phyloP scores from a whole-genome alignment of 2,113 vertebrate genomes.

The Heterotis niloticus region DNA sequence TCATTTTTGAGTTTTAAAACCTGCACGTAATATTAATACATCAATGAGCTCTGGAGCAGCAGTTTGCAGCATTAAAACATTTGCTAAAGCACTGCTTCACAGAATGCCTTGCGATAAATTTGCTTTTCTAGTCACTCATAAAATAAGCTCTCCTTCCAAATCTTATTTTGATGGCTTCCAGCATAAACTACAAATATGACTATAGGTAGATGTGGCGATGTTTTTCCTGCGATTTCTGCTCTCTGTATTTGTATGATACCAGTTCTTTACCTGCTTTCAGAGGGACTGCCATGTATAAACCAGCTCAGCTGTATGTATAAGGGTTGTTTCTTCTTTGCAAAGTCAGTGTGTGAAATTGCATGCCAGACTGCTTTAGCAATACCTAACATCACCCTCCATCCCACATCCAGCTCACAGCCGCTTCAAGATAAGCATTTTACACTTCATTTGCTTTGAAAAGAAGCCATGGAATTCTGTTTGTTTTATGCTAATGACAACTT shows the following conservation, averaged over 20 bases:
- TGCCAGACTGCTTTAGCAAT: constrained; percentile 66
- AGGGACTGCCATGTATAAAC: constrained; percentile 71
- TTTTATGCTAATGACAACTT: neutral
- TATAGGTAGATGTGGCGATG: neutral
- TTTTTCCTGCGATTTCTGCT: neutral
- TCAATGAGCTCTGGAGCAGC: neutral
- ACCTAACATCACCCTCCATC: constrained; percentile 64
- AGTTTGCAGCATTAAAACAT: neutral
- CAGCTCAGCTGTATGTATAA: constrained; percentile 75
- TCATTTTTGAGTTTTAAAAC: neutral
- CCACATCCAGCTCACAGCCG: constrained; percentile 51
- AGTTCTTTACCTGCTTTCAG: constrained; percentile 69
- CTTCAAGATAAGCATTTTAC: constrained; percentile 64
- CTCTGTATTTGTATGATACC: constrained; percentile 51
- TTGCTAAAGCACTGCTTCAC: too few relatives aligned
- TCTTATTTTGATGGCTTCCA: neutral
- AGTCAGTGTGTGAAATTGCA: constrained; percentile 57
- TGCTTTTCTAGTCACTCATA: neutral
- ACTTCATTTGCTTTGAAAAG: constrained; percentile 49
- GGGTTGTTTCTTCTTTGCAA: constrained; percentile 60
- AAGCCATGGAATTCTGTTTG: constrained; percentile 11
- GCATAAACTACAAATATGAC: neutral
- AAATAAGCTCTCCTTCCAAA: neutral
- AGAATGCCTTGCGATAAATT: too few relatives aligned
- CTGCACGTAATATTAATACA: neutral